Conservation (phyloP, 2,797 vertebrate species). For the Erethizon dorsatum region DNA sequence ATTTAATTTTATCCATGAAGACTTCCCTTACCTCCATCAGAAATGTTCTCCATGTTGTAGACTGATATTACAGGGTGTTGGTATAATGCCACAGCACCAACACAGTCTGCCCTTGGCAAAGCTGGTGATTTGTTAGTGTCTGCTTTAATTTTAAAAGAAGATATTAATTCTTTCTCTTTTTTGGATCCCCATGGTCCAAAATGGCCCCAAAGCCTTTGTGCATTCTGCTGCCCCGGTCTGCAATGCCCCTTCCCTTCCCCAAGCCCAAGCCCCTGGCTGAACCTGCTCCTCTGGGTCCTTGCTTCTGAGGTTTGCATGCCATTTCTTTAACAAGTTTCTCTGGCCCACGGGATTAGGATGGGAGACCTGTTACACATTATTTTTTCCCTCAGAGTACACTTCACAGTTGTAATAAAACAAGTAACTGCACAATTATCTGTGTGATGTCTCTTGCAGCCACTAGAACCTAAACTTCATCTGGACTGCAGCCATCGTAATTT, state of each 20-base stretch:
- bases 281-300: background rate
- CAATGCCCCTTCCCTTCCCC: background rate
- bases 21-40: background rate
- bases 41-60: background rate
- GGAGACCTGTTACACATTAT: background rate
- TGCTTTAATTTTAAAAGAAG: conserved; percentile 12
- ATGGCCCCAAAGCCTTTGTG: background rate
- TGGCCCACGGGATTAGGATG: background rate
- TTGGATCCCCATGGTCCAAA: background rate
- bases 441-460: background rate
- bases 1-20: background rate
- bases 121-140: background rate
- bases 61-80: background rate
- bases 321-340: background rate
- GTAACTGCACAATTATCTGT: background rate
- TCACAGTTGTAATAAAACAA: background rate
- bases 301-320: background rate
- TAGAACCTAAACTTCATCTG: background rate
- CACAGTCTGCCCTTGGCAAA: background rate
- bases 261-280: background rate
- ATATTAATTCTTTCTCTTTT: background rate
- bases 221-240: background rate
- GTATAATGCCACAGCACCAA: background rate
- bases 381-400: background rate
- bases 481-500: background rate